Base-by-base conservation (phyloP, 2,888 invertebrate species). In the Pocota personata region DNA sequence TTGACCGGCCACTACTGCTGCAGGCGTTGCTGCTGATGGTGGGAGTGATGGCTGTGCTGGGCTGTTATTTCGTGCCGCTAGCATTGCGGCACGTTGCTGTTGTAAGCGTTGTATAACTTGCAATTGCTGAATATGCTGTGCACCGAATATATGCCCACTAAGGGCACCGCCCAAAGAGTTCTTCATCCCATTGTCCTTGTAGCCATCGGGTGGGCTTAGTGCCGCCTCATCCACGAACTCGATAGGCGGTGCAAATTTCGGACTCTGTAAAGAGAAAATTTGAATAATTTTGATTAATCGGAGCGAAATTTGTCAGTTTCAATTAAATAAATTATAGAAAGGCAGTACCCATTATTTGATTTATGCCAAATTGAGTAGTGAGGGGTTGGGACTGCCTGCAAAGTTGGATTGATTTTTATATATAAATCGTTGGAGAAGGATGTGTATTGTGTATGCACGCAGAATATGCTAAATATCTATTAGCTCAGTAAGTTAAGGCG, bases 161-260 rank as follows among this genome's bases (percentile, higher is more conserved):
- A 95, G 93, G 88, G 94, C 94, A 35, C 92, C 92, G 5, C 94
- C 94, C 0, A 94, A 93, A 75, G 94, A 94, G 69, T 94, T 93
- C 89, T 94, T 94, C 88, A 95, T 93, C 88, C 96, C 96, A 94
- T 96, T 94, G 91, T 97, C 97, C 92, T 97, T 97, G 93, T 97
- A 97, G 8, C 97, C 97, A 91, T 97, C 97, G 10, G 97, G 97
- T 24, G 97, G 97, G 91, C 97, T 97, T 79, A 97, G 94, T 3
- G 97, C 97, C 48, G 97, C 97, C 87, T 96, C 95, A 91, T 96
- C 96, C 80, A 95, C 95, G 91, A 95, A 95, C 92, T 96, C 96
- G 90, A 95, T 94, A 43, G 95, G 95, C 37, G 95, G 95, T 86
- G 95, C 94, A 92, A 95, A 96, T 90, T 94, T 94, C 58, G 94